Conservation (phyloP, 2,888 invertebrate genomes). For the Temnothorax unifasciatus region DNA sequence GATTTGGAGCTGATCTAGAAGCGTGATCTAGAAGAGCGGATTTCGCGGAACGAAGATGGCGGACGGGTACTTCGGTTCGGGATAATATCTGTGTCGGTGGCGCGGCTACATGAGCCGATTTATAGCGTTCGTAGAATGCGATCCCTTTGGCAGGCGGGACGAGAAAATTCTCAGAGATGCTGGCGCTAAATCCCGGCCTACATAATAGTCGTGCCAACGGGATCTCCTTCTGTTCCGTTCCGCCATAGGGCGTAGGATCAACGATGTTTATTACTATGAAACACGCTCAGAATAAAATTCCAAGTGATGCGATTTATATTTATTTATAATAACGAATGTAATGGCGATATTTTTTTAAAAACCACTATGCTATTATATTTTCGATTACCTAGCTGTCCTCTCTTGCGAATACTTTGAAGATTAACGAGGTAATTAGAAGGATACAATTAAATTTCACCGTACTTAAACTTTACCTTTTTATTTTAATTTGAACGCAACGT, state of each 20-base stretch:
- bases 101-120: constrained; percentile 70
- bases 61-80: constrained; percentile 31
- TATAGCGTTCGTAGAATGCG: constrained; percentile 81
- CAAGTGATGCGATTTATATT: neutral
- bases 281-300: neutral
- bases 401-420: neutral
- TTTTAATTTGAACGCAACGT: neutral
- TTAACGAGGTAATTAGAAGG: neutral
- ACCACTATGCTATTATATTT: neutral
- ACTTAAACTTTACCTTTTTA: neutral
- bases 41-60: constrained; percentile 68
- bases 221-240: constrained; percentile 34
- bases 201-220: constrained; percentile 78
- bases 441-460: neutral
- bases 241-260: constrained; percentile 4
- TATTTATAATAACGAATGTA: neutral
- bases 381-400: neutral
- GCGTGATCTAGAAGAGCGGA: constrained; percentile 44
- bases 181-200: constrained; percentile 80
- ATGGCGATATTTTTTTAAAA: neutral
- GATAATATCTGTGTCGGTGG: constrained; percentile 57
- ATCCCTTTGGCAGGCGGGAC: constrained; percentile 80
- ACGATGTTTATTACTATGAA: neutral
- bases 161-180: constrained; percentile 80
- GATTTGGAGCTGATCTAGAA: constrained; percentile 51